Evolutionary conservation across 2,797 vertebrate species (phyloP), one percentile per base, ranked within the genome.

Genomic region (Ambastaia sidthimunki): DNA sequence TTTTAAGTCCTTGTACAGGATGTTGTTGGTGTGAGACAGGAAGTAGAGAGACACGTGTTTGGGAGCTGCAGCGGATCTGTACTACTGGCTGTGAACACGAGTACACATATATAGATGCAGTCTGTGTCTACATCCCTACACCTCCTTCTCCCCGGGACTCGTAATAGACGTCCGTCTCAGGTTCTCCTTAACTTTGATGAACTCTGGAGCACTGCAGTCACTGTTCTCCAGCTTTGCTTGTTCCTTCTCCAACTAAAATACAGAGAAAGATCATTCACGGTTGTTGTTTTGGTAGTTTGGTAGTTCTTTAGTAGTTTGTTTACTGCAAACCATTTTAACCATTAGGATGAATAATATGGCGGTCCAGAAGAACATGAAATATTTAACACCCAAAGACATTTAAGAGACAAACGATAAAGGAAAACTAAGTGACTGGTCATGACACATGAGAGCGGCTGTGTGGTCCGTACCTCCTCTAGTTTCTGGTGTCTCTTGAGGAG

Each of bases 131-230:
- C 50, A 57, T 2, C 18, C 6, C 89, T 95, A 97, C 1, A 91
- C 94, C 15, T 93, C 92, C 82, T 95, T 93, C 88, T 98, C 95
- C 0, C 92, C 94, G 16, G 90, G 91, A 0, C 83, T 85, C 69
- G 93, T 89, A 0, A 92, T 88, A 0, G 96, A 91, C 0, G 96
- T 98, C 86, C 96, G 93, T 80, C 96, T 94, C 80, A 99, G 91
- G 70, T 98, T 99, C 80, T 98, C 96, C 85, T 96, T 96, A 67
- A 99, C 98, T 92, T 96, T 98, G 71, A 99, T 92, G 54, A 98
- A 99, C 87, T 99, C 98, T 0, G 97, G 98, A 41, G 95, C 94
- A 1, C 88, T 94, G 16, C 93, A 90, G 67, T 93, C 91, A 9
- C 94, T 84, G 19, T 91, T 90, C 82, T 94, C 86, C 63, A 90